These are phyloP conservation scores for Sander lucioperca DNA, from an alignment of 2,113 vertebrate genomes.

Conservation along the genomic window DNA sequence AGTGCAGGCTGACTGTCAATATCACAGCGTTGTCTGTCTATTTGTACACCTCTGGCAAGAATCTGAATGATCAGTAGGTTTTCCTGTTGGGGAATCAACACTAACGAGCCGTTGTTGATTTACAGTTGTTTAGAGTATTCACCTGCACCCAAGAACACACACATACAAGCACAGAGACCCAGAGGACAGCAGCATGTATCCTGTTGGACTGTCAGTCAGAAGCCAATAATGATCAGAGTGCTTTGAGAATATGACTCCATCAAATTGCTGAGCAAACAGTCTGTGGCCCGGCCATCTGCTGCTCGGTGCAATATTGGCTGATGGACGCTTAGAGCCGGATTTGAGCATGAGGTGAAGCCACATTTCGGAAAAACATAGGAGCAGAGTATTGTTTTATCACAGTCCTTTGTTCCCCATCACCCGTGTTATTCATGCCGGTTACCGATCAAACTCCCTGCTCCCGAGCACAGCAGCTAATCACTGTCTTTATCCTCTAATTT, in stretches of 20 bases:
- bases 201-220: conserved; percentile 24
- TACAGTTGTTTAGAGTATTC: conserved; percentile 2
- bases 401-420: not conserved
- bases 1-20: not conserved
- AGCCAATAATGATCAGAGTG: conserved; percentile 19
- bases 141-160: conserved; percentile 6
- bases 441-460: not conserved
- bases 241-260: conserved; percentile 26
- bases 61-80: not conserved
- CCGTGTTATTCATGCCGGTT: not conserved
- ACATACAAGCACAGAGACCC: not conserved
- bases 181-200: not conserved
- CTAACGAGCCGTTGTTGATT: conserved; percentile 43
- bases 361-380: not conserved
- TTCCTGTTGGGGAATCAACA: conserved; percentile 5
- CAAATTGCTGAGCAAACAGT: conserved; percentile 39
- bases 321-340: not conserved
- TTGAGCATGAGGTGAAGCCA: not conserved
- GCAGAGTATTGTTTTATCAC: not conserved
- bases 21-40: not conserved
- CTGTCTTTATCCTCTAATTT: not conserved
- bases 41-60: not conserved
- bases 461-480: not conserved
- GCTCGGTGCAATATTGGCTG: conserved; percentile 50
- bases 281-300: conserved; percentile 4